Evolutionary conservation across 2,888 invertebrate genomes (phyloP), one percentile per base, ranked within the genome.

Genomic region (Holacanthella duospinosa): DNA sequence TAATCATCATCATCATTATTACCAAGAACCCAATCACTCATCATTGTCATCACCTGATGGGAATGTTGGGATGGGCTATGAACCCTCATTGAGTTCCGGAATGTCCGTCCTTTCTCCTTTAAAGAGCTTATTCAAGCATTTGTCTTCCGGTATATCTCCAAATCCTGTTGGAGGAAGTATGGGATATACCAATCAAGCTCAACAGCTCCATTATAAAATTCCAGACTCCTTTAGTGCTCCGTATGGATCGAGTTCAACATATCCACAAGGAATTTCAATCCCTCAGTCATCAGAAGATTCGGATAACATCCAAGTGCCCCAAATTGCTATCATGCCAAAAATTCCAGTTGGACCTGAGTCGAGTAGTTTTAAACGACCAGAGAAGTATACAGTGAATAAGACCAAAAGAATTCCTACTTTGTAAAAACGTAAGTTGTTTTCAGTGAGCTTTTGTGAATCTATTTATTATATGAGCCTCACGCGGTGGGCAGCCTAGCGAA

Each of bases 251-350:
- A 16, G 36, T 48, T 48, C 48, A 21, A 4, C 19, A 9, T n/a
- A 48, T 48, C 48, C 48, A 21, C 21, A 9, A 21, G 48, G 48
- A 48, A 21, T 48, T 21, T 16, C 21, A 21, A 4, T 48, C 4
- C 48, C 48, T 9, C 12, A n/a, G 48, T 4, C 6, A 21, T 16
- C 12, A 48, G 48, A 48, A n/a, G 48, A 48, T 21, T 9, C 6
- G 12, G 6, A 9, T 16, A 36, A 16, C 16, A 9, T 21, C 21
- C 19, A n/a, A 48, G 21, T 48, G 19, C 48, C 48, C 6, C 48
- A 48, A 21, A 48, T 48, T 48, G 48, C 48, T n/a, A 48, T 48
- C 48, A 48, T 48, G 48, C 48, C 48, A 16, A 9, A 48, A 48
- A 48, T 48, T 4, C 48, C 48, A 21, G 48, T 48, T 4, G 48